Percentiles rank a stretch among this genome's conserved stretches.
Conservation (phyloP, 2,113 vertebrate genomes). For the Silurus glanis region DNA sequence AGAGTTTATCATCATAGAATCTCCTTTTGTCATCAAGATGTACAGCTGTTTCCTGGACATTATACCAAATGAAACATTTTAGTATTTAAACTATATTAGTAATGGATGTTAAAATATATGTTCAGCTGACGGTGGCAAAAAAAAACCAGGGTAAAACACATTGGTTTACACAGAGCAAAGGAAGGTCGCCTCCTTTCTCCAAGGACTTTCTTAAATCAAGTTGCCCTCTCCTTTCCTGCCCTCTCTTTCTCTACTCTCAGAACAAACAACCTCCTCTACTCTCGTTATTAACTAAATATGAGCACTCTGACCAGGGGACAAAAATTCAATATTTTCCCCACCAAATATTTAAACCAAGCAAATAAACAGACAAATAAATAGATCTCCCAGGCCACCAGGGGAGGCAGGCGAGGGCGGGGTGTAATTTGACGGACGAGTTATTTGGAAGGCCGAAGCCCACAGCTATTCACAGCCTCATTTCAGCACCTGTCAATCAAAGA, state of each 20-base stretch:
- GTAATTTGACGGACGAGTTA: constrained; percentile 95
- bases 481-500: constrained; percentile 87
- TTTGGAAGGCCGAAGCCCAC: constrained; percentile 82
- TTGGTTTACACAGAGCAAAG: constrained; percentile 68
- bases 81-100: background rate
- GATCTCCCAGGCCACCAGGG: constrained; percentile 77
- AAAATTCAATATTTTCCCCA: constrained; percentile 88
- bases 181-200: constrained; percentile 76
- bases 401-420: constrained; percentile 78
- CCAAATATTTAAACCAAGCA: constrained; percentile 93
- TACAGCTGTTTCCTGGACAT: background rate
- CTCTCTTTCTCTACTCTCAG: constrained; percentile 62
- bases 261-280: constrained; percentile 82
- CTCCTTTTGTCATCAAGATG: background rate
- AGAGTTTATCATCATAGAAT: background rate
- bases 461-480: constrained; percentile 89
- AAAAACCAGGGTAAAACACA: constrained; percentile 26
- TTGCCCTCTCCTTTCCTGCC: constrained; percentile 65
- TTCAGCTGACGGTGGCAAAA: background rate
- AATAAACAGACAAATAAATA: constrained; percentile 86
- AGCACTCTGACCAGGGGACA: constrained; percentile 83
- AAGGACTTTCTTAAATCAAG: constrained; percentile 80
- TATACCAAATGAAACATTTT: too few species aligned
- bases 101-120: background rate
- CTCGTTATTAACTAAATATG: constrained; percentile 91